Percentiles rank a stretch among this genome's conserved stretches.
These are phyloP conservation scores for Hippocampus comes DNA, from an alignment of 2,113 vertebrate genomes.

Conservation along the genomic window DNA sequence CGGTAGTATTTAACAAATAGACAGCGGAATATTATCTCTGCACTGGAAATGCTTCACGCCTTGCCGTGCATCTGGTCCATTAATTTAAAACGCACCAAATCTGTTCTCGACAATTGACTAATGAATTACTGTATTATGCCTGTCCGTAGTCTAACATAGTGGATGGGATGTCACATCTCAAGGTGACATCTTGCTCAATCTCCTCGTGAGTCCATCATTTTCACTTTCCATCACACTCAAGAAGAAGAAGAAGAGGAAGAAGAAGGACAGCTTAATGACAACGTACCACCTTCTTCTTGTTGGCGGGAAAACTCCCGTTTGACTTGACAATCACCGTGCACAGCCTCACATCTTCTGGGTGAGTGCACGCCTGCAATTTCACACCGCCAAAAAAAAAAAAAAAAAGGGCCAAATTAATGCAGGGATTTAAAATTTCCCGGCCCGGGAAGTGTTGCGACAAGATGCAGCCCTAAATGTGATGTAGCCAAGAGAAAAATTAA, in stretches of 20 bases:
- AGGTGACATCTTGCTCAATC: conserved; percentile 13
- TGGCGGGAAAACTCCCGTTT: conserved; percentile 93
- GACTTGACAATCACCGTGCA: conserved; percentile 94
- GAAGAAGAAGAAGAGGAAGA: neutral
- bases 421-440: no score
- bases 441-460: no score
- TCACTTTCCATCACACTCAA: neutral
- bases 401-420: neutral
- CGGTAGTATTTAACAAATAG: neutral
- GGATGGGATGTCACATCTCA: conserved; percentile 9
- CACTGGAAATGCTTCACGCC: neutral
- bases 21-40: neutral
- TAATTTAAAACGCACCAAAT: neutral
- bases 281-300: conserved; percentile 95
- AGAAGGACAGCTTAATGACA: conserved; percentile 3
- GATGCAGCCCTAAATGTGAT: no score
- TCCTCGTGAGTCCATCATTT: neutral
- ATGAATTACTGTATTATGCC: neutral
- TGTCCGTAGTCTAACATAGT: neutral
- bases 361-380: conserved; percentile 87
- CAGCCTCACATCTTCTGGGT: conserved; percentile 96
- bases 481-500: no score
- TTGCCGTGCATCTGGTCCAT: neutral
- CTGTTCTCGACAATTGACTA: neutral
- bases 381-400: conserved; percentile 25